Percentiles rank a stretch among this genome's conserved stretches.
Conservation (phyloP, 2,797 vertebrate species). For the Coracias cyanogaster region DNA sequence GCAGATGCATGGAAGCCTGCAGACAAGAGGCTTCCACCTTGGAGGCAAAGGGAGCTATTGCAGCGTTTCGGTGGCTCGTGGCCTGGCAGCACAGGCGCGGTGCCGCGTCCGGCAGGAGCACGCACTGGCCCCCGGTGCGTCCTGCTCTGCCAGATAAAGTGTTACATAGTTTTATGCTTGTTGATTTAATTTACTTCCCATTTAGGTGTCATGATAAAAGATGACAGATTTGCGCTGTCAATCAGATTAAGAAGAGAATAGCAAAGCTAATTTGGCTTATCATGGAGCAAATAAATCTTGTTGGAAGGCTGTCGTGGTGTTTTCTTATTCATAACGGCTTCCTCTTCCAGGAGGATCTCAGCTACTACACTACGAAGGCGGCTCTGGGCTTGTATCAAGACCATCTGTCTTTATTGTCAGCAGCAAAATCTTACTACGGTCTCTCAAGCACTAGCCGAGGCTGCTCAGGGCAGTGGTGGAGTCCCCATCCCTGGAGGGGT, state of each 20-base stretch:
- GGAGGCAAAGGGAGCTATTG: neutral
- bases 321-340: neutral
- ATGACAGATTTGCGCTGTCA: constrained; percentile 2
- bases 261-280: constrained; percentile 13
- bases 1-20: neutral
- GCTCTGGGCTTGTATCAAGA: neutral
- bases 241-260: neutral
- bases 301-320: neutral
- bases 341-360: neutral
- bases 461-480: neutral
- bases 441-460: neutral
- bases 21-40: neutral
- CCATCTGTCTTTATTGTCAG: neutral
- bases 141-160: neutral
- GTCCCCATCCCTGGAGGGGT: neutral
- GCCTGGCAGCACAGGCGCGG: too few relatives aligned
- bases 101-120: neutral
- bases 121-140: accelerated
- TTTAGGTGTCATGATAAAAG: neutral
- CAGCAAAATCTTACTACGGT: neutral
- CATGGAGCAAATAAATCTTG: constrained; percentile 2
- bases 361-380: accelerated
- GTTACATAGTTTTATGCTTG: neutral
- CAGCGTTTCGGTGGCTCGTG: too few relatives aligned
- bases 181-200: neutral